phyloP scores from a whole-genome alignment of 1,140 invertebrate genomes.

The Apis cerana region DNA sequence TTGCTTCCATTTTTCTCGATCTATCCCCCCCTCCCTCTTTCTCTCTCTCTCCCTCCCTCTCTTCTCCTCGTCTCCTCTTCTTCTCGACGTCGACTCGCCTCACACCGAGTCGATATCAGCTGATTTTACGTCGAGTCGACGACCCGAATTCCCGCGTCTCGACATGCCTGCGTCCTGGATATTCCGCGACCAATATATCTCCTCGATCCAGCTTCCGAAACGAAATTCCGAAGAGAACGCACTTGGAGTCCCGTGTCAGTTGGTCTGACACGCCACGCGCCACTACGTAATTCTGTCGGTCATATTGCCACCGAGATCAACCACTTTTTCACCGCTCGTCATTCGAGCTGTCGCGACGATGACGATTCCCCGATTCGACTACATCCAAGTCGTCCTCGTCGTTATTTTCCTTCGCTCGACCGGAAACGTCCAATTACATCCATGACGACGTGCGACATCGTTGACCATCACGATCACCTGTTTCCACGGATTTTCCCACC shows the following conservation, averaged over 20 bases:
- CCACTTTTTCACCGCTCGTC: conserved; percentile 20
- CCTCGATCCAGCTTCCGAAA: neutral
- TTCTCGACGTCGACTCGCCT: neutral
- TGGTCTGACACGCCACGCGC: conserved; percentile 30
- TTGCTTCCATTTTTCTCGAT: conserved; percentile 72
- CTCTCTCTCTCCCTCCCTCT: neutral
- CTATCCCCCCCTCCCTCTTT: conserved; percentile 21
- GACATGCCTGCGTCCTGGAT: conserved; percentile 53
- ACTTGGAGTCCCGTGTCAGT: conserved; percentile 7
- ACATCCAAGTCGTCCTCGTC: conserved; percentile 26
- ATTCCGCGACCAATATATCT: neutral
- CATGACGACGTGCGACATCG: conserved; percentile 28
- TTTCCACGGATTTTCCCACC: conserved; percentile 4
- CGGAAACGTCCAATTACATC: conserved; percentile 47
- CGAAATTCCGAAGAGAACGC: neutral
- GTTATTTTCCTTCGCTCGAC: conserved; percentile 19
- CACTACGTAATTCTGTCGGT: conserved; percentile 57
- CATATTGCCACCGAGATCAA: conserved; percentile 43
- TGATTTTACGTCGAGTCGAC: conserved; percentile 56
- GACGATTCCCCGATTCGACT: conserved; percentile 23
- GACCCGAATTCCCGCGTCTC: conserved; percentile 42
- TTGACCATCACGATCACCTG: conserved; percentile 42
- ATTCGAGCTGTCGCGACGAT: conserved; percentile 37
- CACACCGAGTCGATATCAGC: conserved; percentile 37
- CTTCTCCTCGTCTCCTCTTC: neutral